Evolutionary conservation across 1,140 invertebrate genomes (phyloP), one percentile per base, ranked within the genome.

Genomic region (Chironomus tepperi): DNA sequence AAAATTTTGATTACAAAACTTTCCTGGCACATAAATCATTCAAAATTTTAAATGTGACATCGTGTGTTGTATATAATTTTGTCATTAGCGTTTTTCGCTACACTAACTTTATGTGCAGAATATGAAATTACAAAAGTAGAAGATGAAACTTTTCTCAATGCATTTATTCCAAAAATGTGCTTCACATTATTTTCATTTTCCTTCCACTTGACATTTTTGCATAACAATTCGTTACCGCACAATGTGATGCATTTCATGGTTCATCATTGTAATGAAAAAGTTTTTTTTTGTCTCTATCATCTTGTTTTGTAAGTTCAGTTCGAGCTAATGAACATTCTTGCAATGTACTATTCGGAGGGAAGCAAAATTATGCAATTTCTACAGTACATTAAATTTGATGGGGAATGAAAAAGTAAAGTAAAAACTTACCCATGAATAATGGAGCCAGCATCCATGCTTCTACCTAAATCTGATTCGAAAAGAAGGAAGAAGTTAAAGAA

Each of bases 351-450:
- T 57, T 57, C n/a, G 8, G 47, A n/a, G 24, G 24, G 24, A 34
- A 34, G 47, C 47, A 57, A 57, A n/a, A n/a, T 57, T 57, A 57
- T 57, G 47, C 47, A 57, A 57, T 57, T 57, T 57, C 47, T 15
- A 5, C 12, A 57, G 9, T 12, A 57, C 47, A 57, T 57, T 57
- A 57, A 57, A 15, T 57, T n/a, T 12, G 47, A 57, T 34, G 24
- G 5, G 24, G 24, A 34, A 34, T 34, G 5, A 34, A 34, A 34
- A 34, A 34, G 24, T 2, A 34, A 1, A 70, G 7, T 3, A 70
- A 21, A n/a, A 18, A 70, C 65, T 70, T 21, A 70, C 65, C 65
- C 65, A 70, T 70, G 65, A 70, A 70, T 70, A 70, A 70, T 70
- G 19, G 65, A 70, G 18, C 65, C 65, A 70, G 65, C 65, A 70